phyloP scores from a whole-genome alignment of 1,140 invertebrate species.

The Planococcus citri region DNA sequence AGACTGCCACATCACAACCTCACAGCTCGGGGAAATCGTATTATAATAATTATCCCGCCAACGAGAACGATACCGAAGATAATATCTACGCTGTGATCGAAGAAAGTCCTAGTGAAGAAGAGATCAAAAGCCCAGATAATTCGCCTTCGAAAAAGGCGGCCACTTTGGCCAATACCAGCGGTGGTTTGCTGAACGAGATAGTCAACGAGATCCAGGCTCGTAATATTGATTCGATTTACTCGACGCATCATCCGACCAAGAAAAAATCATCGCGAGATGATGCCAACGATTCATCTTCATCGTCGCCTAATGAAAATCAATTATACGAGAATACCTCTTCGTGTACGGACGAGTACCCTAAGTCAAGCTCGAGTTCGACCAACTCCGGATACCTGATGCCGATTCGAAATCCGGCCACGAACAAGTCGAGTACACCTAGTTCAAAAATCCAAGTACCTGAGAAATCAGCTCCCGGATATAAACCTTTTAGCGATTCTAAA shows the following conservation, averaged over 20 bases:
- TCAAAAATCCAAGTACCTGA: conserved; percentile 14
- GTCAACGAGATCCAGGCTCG: conserved; percentile 72
- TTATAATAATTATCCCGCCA: too few relatives aligned
- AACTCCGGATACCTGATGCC: conserved; percentile 60
- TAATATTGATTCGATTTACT: conserved; percentile 75
- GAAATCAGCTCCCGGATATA: conserved; percentile 27
- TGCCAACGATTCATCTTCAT: conserved; percentile 32
- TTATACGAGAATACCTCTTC: conserved; percentile 40
- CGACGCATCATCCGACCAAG: conserved; percentile 43
- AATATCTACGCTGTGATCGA: conserved; percentile 80
- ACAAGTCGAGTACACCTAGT: background rate
- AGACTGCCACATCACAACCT: conserved; percentile 35
- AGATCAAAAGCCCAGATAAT: conserved; percentile 37
- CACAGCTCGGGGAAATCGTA: conserved; percentile 26
- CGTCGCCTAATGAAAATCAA: conserved; percentile 30
- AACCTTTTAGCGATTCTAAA: conserved; percentile 31
- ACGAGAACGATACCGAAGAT: conserved; percentile 37
- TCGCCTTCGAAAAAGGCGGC: conserved; percentile 32
- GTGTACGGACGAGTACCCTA: conserved; percentile 22
- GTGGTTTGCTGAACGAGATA: conserved; percentile 62
- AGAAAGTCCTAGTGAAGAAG: conserved; percentile 43
- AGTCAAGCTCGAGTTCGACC: conserved; percentile 43
- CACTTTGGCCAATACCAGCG: background rate
- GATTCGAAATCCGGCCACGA: conserved; percentile 42
- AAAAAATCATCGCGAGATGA: conserved; percentile 35